Evolutionary conservation across 92 coral and sea anemone species (phyloP), one percentile per base, ranked within the genome.

Genomic region (Montipora capitata): DNA sequence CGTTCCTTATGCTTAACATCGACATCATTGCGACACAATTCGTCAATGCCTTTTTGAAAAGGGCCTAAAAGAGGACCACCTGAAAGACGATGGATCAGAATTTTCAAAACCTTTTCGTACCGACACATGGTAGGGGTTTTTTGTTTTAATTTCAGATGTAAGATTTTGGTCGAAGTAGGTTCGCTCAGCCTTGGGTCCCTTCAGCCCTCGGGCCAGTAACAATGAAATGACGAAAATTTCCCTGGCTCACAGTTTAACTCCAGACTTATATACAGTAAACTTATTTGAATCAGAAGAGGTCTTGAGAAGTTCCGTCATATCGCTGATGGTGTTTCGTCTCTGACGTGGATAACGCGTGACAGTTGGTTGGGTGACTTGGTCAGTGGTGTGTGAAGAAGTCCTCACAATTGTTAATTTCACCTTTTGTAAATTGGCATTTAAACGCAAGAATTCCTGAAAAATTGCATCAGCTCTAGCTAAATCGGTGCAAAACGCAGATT

Each of bases 361-460:
- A 13, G 16, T 15, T 18, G 81, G 45, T 3, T 85, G 78, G 40
- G 76, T 79, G 52, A 59, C 74, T 48, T 80, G 73, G 9, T 68
- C 89, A 14, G 76, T 16, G 56, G 86, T 86, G 71, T 88, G 89
- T 10, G 98, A 95, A 10, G 87, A 87, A 5, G 96, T 95, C 42
- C 98, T 88, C 18, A 41, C 69, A 20, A 93, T 88, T 13, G 81
- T 91, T 91, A 88, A 76, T 74, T 95, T 94, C 0, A 79, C 98
- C 40, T 68, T 91, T 7, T 85, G 80, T 40, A 95, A 87, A 78
- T 96, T 94, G 68, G 93, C 94, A 54, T 94, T 94, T 49, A 95
- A 79, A 63, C 90, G 93, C 77, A 95, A 68, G 74, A 88, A 95
- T 68, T 95, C 96, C 52, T 94, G 98, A 72, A 95, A 95, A 72